Evolutionary conservation across 37 sponge, comb jelly and placozoan genomes (phyloP).

Genomic region (Aplysina aerophoba): DNA sequence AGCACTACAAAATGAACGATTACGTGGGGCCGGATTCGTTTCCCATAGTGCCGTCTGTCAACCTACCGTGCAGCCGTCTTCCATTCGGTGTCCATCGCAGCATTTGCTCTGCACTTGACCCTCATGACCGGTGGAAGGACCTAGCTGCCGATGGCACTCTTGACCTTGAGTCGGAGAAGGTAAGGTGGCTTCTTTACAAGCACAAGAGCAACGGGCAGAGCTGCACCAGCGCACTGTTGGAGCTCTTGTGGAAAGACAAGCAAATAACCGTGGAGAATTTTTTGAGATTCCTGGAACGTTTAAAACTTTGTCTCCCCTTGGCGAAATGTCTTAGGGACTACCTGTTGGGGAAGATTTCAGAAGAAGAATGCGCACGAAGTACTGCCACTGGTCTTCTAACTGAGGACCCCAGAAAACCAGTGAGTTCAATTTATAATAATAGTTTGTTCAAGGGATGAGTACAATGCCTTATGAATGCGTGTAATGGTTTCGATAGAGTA

Average conservation of each 20-base stretch:
- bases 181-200: neutral
- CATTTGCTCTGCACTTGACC: neutral
- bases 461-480: too few relatives aligned
- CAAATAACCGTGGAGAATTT: neutral
- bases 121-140: neutral
- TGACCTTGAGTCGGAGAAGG: too few relatives aligned
- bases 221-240: neutral
- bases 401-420: neutral
- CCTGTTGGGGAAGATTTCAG: neutral
- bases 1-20: too few relatives aligned
- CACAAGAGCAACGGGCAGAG: neutral
- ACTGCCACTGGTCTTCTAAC: neutral
- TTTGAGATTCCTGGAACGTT: neutral
- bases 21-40: too few relatives aligned
- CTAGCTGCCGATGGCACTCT: neutral
- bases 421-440: too few relatives aligned
- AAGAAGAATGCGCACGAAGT: neutral
- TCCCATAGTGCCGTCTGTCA: neutral
- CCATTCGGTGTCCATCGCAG: conserved; percentile 8
- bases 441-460: too few relatives aligned
- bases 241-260: neutral
- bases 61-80: conserved; percentile 7
- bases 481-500: neutral
- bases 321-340: neutral
- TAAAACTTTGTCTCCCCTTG: neutral